Evolutionary conservation across 2,113 vertebrate genomes (phyloP).

Genomic region (Kryptolebias marmoratus): DNA sequence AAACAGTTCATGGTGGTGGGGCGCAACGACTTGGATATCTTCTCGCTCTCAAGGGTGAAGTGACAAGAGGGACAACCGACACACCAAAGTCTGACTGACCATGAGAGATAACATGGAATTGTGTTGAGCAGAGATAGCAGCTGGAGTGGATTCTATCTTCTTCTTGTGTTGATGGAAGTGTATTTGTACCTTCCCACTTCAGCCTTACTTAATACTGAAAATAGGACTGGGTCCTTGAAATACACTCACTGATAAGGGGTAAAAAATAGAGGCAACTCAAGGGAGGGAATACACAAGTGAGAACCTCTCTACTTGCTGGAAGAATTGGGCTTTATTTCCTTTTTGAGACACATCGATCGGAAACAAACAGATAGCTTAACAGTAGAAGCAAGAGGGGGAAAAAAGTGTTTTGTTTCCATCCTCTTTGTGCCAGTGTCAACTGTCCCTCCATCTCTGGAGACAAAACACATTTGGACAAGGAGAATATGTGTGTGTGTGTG

Average conservation of each 20-base stretch:
- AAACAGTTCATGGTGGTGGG: constrained; percentile 12
- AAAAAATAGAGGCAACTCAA: constrained; percentile 31
- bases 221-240: constrained; percentile 47
- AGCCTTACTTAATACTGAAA: constrained; percentile 25
- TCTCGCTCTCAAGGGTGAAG: constrained; percentile 9
- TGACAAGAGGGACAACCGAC: constrained; percentile 27
- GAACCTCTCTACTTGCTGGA: constrained; percentile 44
- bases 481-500: background rate
- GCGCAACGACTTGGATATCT: constrained; percentile 41
- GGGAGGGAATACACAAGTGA: constrained; percentile 26
- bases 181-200: background rate
- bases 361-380: constrained; percentile 34
- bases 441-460: constrained; percentile 22
- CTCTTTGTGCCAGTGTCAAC: constrained; percentile 35
- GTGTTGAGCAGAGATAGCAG: constrained; percentile 52
- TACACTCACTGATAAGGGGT: constrained; percentile 51
- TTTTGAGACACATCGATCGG: constrained; percentile 52
- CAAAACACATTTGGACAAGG: background rate
- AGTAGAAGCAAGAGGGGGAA: constrained; percentile 17
- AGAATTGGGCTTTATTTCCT: constrained; percentile 55
- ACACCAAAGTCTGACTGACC: constrained; percentile 55
- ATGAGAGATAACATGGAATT: constrained; percentile 56
- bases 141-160: constrained; percentile 26
- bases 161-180: constrained; percentile 24
- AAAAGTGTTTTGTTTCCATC: constrained; percentile 44